Percentiles rank a stretch among this genome's conserved stretches.
phyloP scores from a whole-genome alignment of 2,888 invertebrate species.

The Acanthopleura granulata region DNA sequence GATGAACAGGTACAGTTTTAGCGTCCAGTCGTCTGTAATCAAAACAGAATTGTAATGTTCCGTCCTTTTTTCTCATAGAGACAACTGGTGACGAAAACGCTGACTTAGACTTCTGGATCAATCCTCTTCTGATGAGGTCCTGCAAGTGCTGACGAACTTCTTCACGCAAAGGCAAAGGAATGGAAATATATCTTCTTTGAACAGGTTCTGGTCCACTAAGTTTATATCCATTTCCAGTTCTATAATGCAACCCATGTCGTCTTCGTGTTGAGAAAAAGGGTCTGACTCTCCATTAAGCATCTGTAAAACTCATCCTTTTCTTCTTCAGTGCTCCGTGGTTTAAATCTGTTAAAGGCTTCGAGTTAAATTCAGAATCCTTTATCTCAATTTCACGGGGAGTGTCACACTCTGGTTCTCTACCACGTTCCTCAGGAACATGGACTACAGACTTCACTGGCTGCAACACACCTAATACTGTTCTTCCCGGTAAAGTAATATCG shows the following conservation, averaged over 20 bases:
- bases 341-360: constrained; percentile 29
- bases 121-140: constrained; percentile 31
- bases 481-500: background rate
- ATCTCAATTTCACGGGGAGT: background rate
- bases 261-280: constrained; percentile 30
- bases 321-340: constrained; percentile 8
- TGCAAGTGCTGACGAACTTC: constrained; percentile 39
- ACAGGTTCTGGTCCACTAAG: constrained; percentile 26
- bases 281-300: constrained; percentile 25
- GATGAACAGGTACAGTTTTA: background rate
- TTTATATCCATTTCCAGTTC: constrained; percentile 33
- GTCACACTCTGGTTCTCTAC: background rate
- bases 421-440: background rate
- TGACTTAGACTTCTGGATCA: constrained; percentile 27
- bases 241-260: constrained; percentile 14
- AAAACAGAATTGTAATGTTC: constrained; percentile 27
- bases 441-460: background rate
- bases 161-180: constrained; percentile 33
- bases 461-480: background rate
- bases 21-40: constrained; percentile 24
- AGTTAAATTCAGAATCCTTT: constrained; percentile 19
- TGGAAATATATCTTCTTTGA: constrained; percentile 27
- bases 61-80: constrained; percentile 20
- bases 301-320: constrained; percentile 23
- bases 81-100: constrained; percentile 28